Conservation (phyloP, 2,888 invertebrate genomes). For the Patella caerulea region DNA sequence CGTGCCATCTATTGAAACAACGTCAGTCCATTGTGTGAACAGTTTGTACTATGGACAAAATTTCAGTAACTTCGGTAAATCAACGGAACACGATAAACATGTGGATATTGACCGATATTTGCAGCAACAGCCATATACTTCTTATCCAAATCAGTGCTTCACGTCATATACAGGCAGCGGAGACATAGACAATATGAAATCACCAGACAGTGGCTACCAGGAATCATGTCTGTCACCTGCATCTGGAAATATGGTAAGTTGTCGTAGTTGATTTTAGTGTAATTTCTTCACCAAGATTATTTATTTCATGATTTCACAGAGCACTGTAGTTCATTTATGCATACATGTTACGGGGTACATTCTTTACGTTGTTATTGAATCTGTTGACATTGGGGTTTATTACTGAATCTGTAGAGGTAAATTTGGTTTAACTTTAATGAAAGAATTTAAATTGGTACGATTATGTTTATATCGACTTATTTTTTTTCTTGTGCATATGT, state of each 20-base stretch:
- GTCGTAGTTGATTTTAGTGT: not conserved
- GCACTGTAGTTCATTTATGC: too few relatives aligned
- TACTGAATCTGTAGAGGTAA: too few relatives aligned
- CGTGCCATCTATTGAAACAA: constrained; percentile 27
- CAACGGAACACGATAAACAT: constrained; percentile 25
- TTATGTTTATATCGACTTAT: too few relatives aligned
- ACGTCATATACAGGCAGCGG: constrained; percentile 31
- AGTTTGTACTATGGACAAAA: constrained; percentile 18
- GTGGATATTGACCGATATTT: constrained; percentile 52
- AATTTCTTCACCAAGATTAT: too few relatives aligned
- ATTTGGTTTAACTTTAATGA: too few relatives aligned
- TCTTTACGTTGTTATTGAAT: too few relatives aligned
- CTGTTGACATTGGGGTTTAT: too few relatives aligned
- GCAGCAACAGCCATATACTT: constrained; percentile 48
- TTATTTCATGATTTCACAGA: too few relatives aligned
- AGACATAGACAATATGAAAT: constrained; percentile 54
- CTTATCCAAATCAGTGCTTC: constrained; percentile 23
- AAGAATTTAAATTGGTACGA: too few relatives aligned
- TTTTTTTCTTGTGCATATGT: too few relatives aligned
- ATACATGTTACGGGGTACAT: too few relatives aligned
- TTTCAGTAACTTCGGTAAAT: not conserved
- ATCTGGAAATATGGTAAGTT: constrained; percentile 37
- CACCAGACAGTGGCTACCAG: constrained; percentile 65
- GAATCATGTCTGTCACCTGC: constrained; percentile 61
- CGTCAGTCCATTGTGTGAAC: constrained; percentile 22